Conservation (phyloP, 2,113 vertebrate genomes). For the Oophaga pumilio region DNA sequence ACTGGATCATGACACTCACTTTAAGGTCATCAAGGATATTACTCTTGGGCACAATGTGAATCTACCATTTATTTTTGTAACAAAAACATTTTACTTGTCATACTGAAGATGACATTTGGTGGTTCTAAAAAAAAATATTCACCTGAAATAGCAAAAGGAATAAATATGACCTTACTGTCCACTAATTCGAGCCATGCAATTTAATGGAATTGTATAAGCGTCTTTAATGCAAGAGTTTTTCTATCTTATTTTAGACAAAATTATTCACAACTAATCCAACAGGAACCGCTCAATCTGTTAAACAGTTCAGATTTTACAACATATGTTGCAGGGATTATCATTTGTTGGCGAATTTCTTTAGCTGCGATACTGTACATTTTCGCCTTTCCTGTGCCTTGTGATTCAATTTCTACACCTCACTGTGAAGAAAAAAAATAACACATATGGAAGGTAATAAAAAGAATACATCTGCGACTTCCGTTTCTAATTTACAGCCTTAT, state of each 20-base stretch:
- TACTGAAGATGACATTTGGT: not conserved
- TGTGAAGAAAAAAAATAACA: not conserved
- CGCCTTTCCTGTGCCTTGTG: not conserved
- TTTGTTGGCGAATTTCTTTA: not conserved
- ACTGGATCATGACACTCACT: no score
- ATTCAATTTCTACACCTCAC: constrained; percentile 12
- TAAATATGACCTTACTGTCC: not conserved
- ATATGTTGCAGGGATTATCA: constrained; percentile 27
- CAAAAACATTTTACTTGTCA: not conserved
- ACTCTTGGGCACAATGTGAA: not conserved
- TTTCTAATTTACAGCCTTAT: constrained; percentile 25
- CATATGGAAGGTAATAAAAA: constrained; percentile 41
- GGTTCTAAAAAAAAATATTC: not conserved
- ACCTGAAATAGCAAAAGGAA: not conserved
- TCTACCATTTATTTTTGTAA: not conserved
- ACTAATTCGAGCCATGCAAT: not conserved
- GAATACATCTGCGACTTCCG: constrained; percentile 19
- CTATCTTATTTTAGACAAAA: constrained; percentile 10
- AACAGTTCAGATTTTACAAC: constrained; percentile 8
- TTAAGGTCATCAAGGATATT: no score
- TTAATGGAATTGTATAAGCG: not conserved
- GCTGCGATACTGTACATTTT: constrained; percentile 2
- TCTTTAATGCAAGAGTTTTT: not conserved
- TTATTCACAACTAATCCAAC: constrained; percentile 11
- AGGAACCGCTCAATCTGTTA: not conserved